These are phyloP conservation scores for Rutpela maculata DNA, from an alignment of 2,888 invertebrate genomes.

Conservation along the genomic window DNA sequence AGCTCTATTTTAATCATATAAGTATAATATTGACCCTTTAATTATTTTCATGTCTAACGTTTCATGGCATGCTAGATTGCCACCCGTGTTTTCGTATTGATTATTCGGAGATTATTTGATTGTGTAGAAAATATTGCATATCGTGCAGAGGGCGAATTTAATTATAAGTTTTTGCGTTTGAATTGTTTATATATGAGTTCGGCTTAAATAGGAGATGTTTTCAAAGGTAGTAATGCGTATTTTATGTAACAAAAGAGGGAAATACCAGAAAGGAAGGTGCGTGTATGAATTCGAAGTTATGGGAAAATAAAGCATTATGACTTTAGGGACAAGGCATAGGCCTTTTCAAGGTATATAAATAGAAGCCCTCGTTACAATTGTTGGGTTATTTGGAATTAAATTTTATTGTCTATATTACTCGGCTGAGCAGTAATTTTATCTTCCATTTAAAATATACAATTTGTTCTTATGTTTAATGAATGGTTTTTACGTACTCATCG, in stretches of 20 bases:
- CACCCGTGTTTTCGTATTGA: neutral
- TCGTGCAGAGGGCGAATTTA: neutral
- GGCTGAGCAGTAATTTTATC: no score
- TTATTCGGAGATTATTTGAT: neutral
- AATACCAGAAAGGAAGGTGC: neutral
- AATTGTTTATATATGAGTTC: neutral
- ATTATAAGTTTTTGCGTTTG: neutral
- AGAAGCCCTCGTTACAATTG: neutral
- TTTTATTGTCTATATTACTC: neutral
- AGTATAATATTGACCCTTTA: neutral
- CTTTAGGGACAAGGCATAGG: neutral
- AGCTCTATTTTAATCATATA: no score
- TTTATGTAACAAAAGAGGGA: neutral
- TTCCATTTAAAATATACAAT: no score
- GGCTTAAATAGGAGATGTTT: neutral
- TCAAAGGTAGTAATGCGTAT: neutral
- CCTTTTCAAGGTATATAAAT: neutral
- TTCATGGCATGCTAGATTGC: neutral
- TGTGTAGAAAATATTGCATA: neutral
- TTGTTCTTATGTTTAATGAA: no score
- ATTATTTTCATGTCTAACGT: neutral
- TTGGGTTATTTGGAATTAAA: neutral
- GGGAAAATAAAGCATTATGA: neutral
- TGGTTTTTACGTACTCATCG: no score
- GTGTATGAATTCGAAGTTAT: neutral